These are phyloP conservation scores for Nibea albiflora DNA, from an alignment of 2,113 vertebrate species.

Conservation along the genomic window DNA sequence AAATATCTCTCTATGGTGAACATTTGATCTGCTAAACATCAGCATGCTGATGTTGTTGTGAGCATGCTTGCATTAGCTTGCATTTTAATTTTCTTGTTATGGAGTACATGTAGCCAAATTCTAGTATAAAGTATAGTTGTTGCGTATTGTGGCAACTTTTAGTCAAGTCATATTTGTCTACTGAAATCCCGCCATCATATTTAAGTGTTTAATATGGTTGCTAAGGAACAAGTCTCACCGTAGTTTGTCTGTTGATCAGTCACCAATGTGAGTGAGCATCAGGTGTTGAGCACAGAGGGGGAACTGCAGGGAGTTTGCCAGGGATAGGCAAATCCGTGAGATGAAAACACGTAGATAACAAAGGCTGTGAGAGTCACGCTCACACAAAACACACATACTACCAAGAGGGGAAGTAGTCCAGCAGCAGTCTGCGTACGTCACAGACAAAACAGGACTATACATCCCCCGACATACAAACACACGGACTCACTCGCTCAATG, in stretches of 20 bases:
- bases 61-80: not conserved
- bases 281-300: slow-evolving; percentile 20
- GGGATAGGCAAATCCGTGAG: slow-evolving; percentile 81
- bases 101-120: not conserved
- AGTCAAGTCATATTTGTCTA: not conserved
- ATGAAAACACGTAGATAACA: slow-evolving; percentile 76
- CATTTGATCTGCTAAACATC: not conserved
- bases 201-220: not conserved
- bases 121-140: not conserved
- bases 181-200: not conserved
- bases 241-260: slow-evolving; percentile 5
- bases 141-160: not conserved
- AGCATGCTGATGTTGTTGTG: not conserved
- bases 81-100: not conserved
- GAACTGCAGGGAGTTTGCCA: slow-evolving; percentile 65
- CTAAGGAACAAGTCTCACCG: not conserved
- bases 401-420: slow-evolving; percentile 79
- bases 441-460: slow-evolving; percentile 8
- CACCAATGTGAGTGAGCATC: slow-evolving; percentile 1
- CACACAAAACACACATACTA: slow-evolving; percentile 34
- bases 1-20: not conserved
- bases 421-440: slow-evolving; percentile 57
- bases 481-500: slow-evolving; percentile 35
- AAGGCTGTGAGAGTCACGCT: slow-evolving; percentile 44
- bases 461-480: slow-evolving; percentile 28